These are phyloP conservation scores for Psittacara wagleri DNA, from an alignment of 2,113 vertebrate genomes.

Conservation along the genomic window DNA sequence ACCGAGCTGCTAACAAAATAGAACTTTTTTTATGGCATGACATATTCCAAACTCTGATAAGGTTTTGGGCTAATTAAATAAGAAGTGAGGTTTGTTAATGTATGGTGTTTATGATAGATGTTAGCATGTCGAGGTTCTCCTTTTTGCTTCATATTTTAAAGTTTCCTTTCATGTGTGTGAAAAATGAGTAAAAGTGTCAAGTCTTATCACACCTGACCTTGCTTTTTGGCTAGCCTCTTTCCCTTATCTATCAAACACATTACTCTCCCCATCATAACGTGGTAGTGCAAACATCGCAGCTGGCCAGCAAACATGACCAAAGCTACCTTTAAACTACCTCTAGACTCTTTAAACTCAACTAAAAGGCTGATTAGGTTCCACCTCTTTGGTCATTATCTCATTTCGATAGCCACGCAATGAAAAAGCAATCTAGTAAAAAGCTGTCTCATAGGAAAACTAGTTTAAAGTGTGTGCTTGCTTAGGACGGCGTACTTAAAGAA, in stretches of 20 bases:
- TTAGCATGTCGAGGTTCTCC: slow-evolving; percentile 12
- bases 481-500: slow-evolving; percentile 66
- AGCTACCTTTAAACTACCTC: slow-evolving; percentile 74
- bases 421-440: slow-evolving; percentile 78
- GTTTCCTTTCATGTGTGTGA: slow-evolving; percentile 78
- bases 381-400: slow-evolving; percentile 80
- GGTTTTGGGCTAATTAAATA: slow-evolving; percentile 62
- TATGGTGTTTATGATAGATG: slow-evolving; percentile 47
- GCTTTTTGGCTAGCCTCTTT: slow-evolving; percentile 72
- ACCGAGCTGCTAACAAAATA: slow-evolving; percentile 12
- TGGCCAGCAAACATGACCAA: slow-evolving; percentile 73
- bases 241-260: slow-evolving; percentile 82
- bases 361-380: slow-evolving; percentile 79
- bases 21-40: slow-evolving; percentile 5
- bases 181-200: slow-evolving; percentile 79
- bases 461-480: slow-evolving; percentile 75
- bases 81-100: slow-evolving; percentile 57
- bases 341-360: slow-evolving; percentile 75
- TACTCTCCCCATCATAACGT: slow-evolving; percentile 81
- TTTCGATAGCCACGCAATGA: slow-evolving; percentile 78
- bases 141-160: slow-evolving; percentile 65
- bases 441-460: slow-evolving; percentile 66
- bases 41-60: slow-evolving; percentile 64
- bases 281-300: slow-evolving; percentile 75
- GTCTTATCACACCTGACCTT: slow-evolving; percentile 78